Evolutionary conservation across 2,888 invertebrate genomes (phyloP).

Genomic region (Ecdyonurus torrentis): DNA sequence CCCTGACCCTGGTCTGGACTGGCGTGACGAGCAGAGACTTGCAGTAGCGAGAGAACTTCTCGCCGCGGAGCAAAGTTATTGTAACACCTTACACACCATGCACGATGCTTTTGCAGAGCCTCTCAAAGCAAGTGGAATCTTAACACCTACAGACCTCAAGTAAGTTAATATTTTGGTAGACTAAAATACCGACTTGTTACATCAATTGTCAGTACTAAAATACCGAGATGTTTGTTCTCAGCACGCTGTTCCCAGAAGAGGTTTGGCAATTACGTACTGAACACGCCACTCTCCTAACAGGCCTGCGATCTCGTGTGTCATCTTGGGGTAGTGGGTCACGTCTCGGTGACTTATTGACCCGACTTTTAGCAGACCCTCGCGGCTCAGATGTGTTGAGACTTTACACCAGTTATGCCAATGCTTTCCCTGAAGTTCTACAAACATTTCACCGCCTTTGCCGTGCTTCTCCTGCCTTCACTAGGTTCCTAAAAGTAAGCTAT

Average conservation of each 20-base stretch:
- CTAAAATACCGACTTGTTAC: neutral
- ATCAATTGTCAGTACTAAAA: too few relatives aligned
- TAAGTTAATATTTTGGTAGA: conserved; percentile 12
- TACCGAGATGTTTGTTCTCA: conserved; percentile 13
- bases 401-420: conserved; percentile 27
- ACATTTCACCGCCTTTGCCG: conserved; percentile 25
- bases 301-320: conserved; percentile 24
- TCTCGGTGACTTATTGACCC: conserved; percentile 25
- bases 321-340: conserved; percentile 20
- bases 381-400: conserved; percentile 23
- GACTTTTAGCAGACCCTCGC: conserved; percentile 16
- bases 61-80: conserved; percentile 28
- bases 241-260: conserved; percentile 26
- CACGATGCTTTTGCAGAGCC: conserved; percentile 26
- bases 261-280: conserved; percentile 25
- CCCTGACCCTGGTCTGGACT: neutral
- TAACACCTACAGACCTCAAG: conserved; percentile 21
- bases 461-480: conserved; percentile 23
- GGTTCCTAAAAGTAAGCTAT: conserved; percentile 23
- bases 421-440: conserved; percentile 26
- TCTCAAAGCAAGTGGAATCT: conserved; percentile 20
- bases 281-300: conserved; percentile 25
- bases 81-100: conserved; percentile 26
- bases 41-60: conserved; percentile 24
- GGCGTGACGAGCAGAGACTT: conserved; percentile 15